Conservation (phyloP, 2,888 invertebrate species). For the Archips crataeganus region DNA sequence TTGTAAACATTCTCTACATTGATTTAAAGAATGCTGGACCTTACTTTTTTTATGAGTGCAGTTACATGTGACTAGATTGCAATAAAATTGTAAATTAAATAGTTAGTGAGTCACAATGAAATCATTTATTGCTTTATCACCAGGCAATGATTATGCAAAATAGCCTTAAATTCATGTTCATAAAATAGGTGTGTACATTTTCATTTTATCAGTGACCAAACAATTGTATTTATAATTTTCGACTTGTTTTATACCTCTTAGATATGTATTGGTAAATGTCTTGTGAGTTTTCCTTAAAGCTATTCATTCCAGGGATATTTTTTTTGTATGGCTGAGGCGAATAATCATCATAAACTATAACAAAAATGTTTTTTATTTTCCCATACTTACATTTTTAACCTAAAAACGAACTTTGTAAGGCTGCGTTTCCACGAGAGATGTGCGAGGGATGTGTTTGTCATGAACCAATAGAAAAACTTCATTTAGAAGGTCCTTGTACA, state of each 20-base stretch:
- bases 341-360: conserved; percentile 51
- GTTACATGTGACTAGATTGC: conserved; percentile 54
- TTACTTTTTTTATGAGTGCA: conserved; percentile 54
- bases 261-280: conserved; percentile 41
- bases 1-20: conserved; percentile 61
- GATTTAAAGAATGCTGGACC: conserved; percentile 57
- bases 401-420: background rate
- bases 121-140: conserved; percentile 46
- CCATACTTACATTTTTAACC: too few species aligned
- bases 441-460: too few species aligned
- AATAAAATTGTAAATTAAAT: conserved; percentile 43
- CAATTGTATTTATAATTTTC: conserved; percentile 35
- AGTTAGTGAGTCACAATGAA: conserved; percentile 48
- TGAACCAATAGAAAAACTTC: too few species aligned
- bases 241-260: conserved; percentile 22
- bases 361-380: conserved; percentile 45
- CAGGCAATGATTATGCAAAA: conserved; percentile 38
- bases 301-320: conserved; percentile 57
- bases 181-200: conserved; percentile 33
- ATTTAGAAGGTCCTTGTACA: too few species aligned
- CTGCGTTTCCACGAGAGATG: too few species aligned
- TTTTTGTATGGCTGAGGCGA: conserved; percentile 55
- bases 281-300: conserved; percentile 43
- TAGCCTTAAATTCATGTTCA: conserved; percentile 37
- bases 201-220: conserved; percentile 33